Evolutionary conservation across 2,113 vertebrate species (phyloP).

Genomic region (Athene cunicularia): DNA sequence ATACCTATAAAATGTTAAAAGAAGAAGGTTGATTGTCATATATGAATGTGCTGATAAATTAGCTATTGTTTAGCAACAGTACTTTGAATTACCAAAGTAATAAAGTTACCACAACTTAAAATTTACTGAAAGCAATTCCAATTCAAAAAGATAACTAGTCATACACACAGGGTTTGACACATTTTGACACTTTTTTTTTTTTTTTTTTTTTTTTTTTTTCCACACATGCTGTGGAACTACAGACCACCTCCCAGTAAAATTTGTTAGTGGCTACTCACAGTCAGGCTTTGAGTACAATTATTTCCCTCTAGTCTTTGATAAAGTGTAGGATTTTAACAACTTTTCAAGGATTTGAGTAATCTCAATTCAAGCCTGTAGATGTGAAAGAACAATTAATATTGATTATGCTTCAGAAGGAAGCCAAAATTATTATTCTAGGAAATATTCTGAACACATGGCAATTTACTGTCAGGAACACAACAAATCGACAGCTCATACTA

Average conservation of each 20-base stretch:
- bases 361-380: not conserved
- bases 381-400: slow-evolving; percentile 25
- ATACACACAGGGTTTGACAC: fast-evolving
- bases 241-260: not conserved
- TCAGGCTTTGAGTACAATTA: not conserved
- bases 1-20: not conserved
- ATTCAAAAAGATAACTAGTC: not conserved
- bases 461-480: slow-evolving; percentile 20
- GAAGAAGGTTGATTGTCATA: not conserved
- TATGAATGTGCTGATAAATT: not conserved
- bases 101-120: not conserved
- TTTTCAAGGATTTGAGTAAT: not conserved
- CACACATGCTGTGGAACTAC: not conserved
- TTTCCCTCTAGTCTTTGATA: not conserved
- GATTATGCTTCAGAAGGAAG: slow-evolving; percentile 5
- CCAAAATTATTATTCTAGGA: not conserved
- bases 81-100: not conserved
- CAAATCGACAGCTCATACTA: not conserved
- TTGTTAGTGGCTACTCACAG: not conserved
- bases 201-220: not conserved
- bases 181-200: not conserved
- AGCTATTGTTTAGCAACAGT: not conserved
- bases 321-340: not conserved
- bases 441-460: not conserved
- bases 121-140: not conserved